Evolutionary conservation across 2,888 invertebrate genomes (phyloP), one percentile per base, ranked within the genome.

Genomic region (Octodonta nipae): DNA sequence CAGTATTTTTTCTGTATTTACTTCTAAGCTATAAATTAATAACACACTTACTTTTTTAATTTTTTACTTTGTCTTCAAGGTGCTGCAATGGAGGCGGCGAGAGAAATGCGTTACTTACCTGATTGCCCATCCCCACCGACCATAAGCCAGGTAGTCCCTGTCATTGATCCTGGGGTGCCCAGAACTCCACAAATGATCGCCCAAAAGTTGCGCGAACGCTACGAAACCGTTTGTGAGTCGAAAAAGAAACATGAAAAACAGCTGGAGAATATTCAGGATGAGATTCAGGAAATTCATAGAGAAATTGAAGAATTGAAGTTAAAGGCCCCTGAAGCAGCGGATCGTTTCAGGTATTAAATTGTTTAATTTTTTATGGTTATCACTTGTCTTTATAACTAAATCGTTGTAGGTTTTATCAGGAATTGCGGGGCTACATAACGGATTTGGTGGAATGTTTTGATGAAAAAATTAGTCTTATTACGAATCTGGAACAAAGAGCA

Each of bases 391-490:
- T 20, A 20, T 7, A 7, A 20, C n/a, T n/a, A n/a, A n/a, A n/a
- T n/a, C n/a, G n/a, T 22, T 4, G 2, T 22, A 22, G 22, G 53
- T 85, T 92, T 66, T 95, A 91, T 70, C 95, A 96, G 71, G 87
- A 92, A 66, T 76, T 88, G 54, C 76, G 54, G 60, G 88, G 38
- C 5, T 96, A 91, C 73, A 78, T 92, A 58, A 84, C 84, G 48
- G 92, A 95, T 74, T 78, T 95, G 63, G 78, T 95, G 60, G 95
- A 96, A 70, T 96, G 95, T 68, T 73, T 95, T 52, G 88, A 92
- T 62, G 91, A 93, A 68, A 96, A 96, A 81, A 88, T 92, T 12
- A 56, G 54, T 8, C 55, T 71, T 36, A 75, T 93, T 50, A 72
- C 75, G 41, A 75, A 74, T 37, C 60, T 95, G 53, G 93, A 93